Percentiles rank a stretch among this genome's conserved stretches.
These are phyloP conservation scores for Alcis repandata DNA, from an alignment of 2,888 invertebrate genomes.

Conservation along the genomic window DNA sequence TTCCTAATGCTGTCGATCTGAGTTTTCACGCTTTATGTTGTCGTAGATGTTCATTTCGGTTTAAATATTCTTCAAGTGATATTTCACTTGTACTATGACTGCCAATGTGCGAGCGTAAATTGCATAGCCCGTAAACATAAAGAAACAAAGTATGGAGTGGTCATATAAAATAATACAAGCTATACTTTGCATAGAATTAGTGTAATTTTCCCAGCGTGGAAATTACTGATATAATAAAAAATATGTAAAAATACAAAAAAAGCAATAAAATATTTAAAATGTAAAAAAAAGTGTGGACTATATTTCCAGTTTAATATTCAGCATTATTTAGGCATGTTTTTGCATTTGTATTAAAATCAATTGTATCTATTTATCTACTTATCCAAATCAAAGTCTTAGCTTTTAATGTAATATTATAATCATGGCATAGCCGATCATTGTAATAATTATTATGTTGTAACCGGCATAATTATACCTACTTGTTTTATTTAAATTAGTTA, in stretches of 20 bases:
- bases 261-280: conserved; percentile 56
- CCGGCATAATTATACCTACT: conserved; percentile 59
- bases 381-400: conserved; percentile 76
- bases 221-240: conserved; percentile 80
- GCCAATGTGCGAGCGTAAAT: conserved; percentile 85
- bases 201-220: conserved; percentile 93
- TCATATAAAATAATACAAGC: conserved; percentile 90
- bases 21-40: conserved; percentile 38
- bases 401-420: conserved; percentile 80
- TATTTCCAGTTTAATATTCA: conserved; percentile 87
- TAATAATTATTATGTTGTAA: conserved; percentile 68
- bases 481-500: conserved; percentile 64
- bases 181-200: conserved; percentile 97
- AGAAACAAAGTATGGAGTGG: conserved; percentile 86
- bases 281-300: conserved; percentile 81
- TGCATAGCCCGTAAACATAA: conserved; percentile 85
- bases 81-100: conserved; percentile 77
- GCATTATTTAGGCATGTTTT: conserved; percentile 85
- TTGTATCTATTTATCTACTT: conserved; percentile 67
- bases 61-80: conserved; percentile 62
- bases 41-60: conserved; percentile 43
- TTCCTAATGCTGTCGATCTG: conserved; percentile 37
- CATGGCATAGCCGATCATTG: conserved; percentile 69
- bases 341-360: conserved; percentile 77
- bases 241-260: conserved; percentile 65